Evolutionary conservation across 92 coral and sea anemone genomes (phyloP), one percentile per base, ranked within the genome.

Genomic region (Phenganax subtilis): DNA sequence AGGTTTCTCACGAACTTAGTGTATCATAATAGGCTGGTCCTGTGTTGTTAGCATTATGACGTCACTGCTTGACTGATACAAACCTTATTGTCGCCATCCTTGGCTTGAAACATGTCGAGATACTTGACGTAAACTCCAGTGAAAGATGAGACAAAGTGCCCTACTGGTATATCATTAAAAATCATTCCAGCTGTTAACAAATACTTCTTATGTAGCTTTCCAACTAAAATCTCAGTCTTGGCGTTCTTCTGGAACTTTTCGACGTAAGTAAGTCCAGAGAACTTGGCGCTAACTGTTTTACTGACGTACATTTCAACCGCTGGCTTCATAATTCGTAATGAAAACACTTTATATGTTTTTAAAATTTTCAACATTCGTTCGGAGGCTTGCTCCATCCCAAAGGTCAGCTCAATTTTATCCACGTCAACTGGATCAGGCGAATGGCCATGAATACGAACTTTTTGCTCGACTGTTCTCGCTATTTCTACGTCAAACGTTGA

Each of bases 401-500:
- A 96, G 15, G 81, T 85, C 37, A 54, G 82, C 72, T 96, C 99
- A 66, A 92, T 86, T 44, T 88, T 87, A 84, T 78, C 75, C 12
- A 92, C 86, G 80, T 96, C 99, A n/a, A 96, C 71, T 6, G 99
- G 99, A 47, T 85, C 70, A 25, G 82, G 76, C 0, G 99, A 90
- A 11, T 74, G 76, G 11, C 99, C 99, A 31, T 61, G 85, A 27
- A 96, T 81, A 51, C 83, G 90, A 20, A 96, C 71, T 5, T 82
- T 76, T 12, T 93, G 97, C 47, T 88, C 85, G 28, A 59, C 64
- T 6, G 69, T 78, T 58, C 87, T 71, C 58, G 80, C 88, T 54
- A 96, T 86, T 16, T 87, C 88, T 55, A 89, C 85, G 47, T 82
- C 78, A 69, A 96, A 96, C 37, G 84, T 85, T 37, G 99, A 82